These are phyloP conservation scores for Drosophila mettleri DNA, from an alignment of 2,888 invertebrate species.

Conservation along the genomic window DNA sequence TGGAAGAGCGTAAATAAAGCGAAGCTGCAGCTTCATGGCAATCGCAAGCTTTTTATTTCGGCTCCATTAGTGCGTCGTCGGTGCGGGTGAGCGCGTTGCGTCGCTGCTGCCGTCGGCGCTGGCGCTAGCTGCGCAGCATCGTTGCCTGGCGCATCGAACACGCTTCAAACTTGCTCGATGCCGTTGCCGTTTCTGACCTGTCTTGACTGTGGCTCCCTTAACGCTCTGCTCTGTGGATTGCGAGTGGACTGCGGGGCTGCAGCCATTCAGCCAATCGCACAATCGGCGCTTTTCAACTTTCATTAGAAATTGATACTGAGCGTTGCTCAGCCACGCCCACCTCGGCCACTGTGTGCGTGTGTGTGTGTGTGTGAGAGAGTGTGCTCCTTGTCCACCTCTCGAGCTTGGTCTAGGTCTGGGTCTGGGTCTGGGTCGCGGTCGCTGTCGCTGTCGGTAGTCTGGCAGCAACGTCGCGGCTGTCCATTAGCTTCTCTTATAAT, in stretches of 20 bases:
- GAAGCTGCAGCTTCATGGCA: constrained; percentile 27
- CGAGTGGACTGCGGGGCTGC: neutral
- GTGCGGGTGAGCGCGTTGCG: constrained; percentile 43
- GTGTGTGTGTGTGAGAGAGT: constrained; percentile 3
- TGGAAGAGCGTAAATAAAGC: constrained; percentile 18
- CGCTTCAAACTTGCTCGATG: constrained; percentile 63
- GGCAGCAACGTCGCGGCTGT: constrained; percentile 38
- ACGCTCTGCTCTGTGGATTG: constrained; percentile 8
- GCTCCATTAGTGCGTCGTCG: constrained; percentile 7
- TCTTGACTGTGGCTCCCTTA: constrained; percentile 16
- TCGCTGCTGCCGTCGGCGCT: constrained; percentile 7
- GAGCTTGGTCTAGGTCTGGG: constrained; percentile 18
- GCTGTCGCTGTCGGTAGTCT: constrained; percentile 23
- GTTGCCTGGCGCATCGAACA: constrained; percentile 50
- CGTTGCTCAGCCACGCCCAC: constrained; percentile 54
- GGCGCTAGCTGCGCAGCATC: constrained; percentile 49
- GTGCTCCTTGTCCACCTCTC: constrained; percentile 28
- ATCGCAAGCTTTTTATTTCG: constrained; percentile 41
- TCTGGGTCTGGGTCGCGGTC: constrained; percentile 20
- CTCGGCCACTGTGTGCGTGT: neutral
- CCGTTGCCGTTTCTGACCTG: constrained; percentile 14
- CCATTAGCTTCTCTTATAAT: constrained; percentile 53
- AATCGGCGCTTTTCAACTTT: constrained; percentile 71
- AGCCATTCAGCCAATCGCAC: constrained; percentile 61
- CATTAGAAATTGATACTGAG: constrained; percentile 66